These are phyloP conservation scores for Coracopsis vasa DNA, from an alignment of 2,113 vertebrate genomes.

Conservation along the genomic window DNA sequence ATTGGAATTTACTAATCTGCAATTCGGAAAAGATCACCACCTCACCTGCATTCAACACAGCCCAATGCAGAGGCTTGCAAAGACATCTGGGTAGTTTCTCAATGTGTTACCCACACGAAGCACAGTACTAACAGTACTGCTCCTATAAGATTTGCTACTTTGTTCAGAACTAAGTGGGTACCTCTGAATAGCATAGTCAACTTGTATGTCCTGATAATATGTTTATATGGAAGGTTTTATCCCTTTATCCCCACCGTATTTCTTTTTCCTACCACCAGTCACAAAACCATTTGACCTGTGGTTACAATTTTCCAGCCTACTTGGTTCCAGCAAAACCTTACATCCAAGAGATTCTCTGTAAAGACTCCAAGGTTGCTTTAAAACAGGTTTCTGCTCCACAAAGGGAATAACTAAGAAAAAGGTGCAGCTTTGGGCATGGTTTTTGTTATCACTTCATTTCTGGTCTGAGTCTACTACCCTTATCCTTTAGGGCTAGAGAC, in stretches of 20 bases:
- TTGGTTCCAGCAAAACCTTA: background rate
- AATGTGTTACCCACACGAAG: background rate
- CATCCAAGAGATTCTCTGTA: background rate
- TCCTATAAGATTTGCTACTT: background rate
- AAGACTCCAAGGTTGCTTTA: background rate
- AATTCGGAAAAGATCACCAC: background rate
- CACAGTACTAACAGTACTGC: background rate
- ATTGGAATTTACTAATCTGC: background rate
- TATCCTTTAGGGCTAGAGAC: background rate
- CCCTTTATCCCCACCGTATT: background rate
- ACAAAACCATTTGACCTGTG: background rate
- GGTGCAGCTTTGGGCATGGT: background rate
- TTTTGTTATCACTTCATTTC: background rate
- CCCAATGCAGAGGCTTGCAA: background rate
- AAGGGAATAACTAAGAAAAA: background rate
- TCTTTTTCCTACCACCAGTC: background rate
- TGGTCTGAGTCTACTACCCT: background rate
- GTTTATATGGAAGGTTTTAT: background rate
- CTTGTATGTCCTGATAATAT: background rate
- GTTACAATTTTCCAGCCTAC: background rate
- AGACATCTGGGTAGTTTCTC: background rate
- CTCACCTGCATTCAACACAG: background rate
- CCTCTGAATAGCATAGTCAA: background rate
- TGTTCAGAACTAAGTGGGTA: background rate
- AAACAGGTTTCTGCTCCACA: background rate